These are phyloP conservation scores for Acromyrmex echinatior DNA, from an alignment of 1,140 invertebrate genomes.

Conservation along the genomic window DNA sequence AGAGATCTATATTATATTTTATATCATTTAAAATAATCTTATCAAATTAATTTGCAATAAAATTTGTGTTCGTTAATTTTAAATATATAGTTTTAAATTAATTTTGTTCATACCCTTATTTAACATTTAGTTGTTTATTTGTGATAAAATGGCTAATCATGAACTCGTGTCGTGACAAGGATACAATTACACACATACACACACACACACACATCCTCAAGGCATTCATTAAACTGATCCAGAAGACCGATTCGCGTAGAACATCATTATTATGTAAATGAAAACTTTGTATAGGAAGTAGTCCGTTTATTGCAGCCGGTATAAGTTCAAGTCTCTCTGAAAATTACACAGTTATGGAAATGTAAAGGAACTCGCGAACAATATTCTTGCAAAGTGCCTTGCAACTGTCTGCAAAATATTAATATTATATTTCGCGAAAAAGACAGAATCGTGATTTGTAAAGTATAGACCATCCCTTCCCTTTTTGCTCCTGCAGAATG, in stretches of 20 bases:
- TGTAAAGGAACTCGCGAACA: not conserved
- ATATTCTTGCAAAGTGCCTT: not conserved
- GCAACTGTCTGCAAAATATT: not conserved
- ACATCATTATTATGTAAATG: not conserved
- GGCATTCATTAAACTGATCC: slow-evolving; percentile 3
- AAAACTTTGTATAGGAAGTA: slow-evolving; percentile 30
- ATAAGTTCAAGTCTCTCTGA: slow-evolving; percentile 40
- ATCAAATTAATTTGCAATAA: not conserved
- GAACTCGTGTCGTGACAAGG: not conserved
- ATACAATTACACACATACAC: not conserved
- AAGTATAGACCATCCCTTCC: not conserved
- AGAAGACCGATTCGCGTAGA: not conserved
- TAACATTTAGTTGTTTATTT: not conserved
- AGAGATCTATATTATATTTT: not conserved
- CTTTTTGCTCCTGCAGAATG: not conserved
- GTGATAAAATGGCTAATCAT: not conserved
- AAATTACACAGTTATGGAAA: slow-evolving; percentile 48
- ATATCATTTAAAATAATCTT: not conserved
- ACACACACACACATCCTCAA: not conserved
- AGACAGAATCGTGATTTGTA: not conserved
- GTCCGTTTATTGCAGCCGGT: slow-evolving; percentile 15
- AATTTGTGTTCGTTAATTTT: not conserved
- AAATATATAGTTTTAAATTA: not conserved
- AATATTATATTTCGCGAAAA: not conserved
- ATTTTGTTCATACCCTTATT: not conserved